Percentiles rank a stretch among this genome's conserved stretches.
Conservation (phyloP, 1,140 invertebrate genomes). For the Drosophila hydei region DNA sequence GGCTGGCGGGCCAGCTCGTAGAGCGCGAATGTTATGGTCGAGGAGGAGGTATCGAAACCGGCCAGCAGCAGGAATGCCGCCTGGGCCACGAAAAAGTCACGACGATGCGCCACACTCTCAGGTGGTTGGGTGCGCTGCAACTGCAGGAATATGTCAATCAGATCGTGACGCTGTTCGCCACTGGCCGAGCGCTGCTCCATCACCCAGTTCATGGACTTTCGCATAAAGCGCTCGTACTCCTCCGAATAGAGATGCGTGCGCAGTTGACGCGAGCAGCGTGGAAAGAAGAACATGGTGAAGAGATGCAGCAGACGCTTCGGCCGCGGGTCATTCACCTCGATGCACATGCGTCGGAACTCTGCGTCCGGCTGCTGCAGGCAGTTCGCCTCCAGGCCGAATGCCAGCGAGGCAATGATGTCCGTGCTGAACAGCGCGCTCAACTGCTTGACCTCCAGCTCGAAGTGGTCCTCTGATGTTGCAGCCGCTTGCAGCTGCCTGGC, state of each 20-base stretch:
- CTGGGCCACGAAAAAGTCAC: slow-evolving; percentile 86
- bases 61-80: slow-evolving; percentile 87
- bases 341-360: slow-evolving; percentile 83
- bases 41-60: slow-evolving; percentile 85
- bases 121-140: slow-evolving; percentile 64
- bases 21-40: slow-evolving; percentile 83
- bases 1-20: slow-evolving; percentile 84
- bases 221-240: slow-evolving; percentile 77
- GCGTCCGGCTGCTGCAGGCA: slow-evolving; percentile 84
- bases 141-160: slow-evolving; percentile 84
- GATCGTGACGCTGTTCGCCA: slow-evolving; percentile 77
- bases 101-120: slow-evolving; percentile 46
- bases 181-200: slow-evolving; percentile 71
- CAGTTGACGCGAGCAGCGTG: slow-evolving; percentile 51
- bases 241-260: slow-evolving; percentile 67
- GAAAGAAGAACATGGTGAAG: slow-evolving; percentile 82
- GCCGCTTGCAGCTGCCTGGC: slow-evolving; percentile 10
- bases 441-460: slow-evolving; percentile 68
- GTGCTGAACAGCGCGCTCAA: slow-evolving; percentile 82
- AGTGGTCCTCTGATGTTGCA: neutral
- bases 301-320: slow-evolving; percentile 69
- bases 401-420: slow-evolving; percentile 86
- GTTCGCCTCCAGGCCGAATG: slow-evolving; percentile 86
- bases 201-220: slow-evolving; percentile 71
- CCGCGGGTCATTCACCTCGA: slow-evolving; percentile 83